Conservation (phyloP, 2,113 vertebrate genomes). For the Rhegmatorhina hoffmannsi region DNA sequence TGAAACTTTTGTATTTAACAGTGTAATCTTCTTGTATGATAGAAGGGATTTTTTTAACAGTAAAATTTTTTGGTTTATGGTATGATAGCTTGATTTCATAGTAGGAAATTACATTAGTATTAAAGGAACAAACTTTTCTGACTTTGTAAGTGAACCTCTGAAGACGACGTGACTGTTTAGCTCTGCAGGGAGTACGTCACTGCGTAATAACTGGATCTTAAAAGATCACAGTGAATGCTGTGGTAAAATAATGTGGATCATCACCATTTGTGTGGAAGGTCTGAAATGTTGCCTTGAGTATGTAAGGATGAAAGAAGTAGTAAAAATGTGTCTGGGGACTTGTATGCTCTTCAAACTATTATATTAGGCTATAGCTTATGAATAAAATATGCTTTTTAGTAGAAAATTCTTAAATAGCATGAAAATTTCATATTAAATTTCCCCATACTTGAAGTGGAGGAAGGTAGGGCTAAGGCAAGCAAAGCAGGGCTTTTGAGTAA, state of each 20-base stretch:
- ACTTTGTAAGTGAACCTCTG: background rate
- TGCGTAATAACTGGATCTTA: constrained; percentile 18
- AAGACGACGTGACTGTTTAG: background rate
- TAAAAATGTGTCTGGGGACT: background rate
- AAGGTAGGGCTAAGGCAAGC: background rate
- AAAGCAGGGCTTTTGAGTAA: background rate
- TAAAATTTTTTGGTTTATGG: background rate
- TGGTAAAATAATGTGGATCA: constrained; percentile 49
- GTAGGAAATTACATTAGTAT: background rate
- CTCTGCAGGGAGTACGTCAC: background rate
- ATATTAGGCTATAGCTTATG: background rate
- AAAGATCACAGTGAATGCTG: constrained; percentile 46
- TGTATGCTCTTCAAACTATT: background rate
- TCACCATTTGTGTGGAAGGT: constrained; percentile 39
- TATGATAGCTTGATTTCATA: background rate
- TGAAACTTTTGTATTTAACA: background rate
- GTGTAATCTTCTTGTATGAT: background rate
- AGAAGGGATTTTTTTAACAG: background rate
- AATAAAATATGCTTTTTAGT: background rate
- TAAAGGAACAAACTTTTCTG: background rate
- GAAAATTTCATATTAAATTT: background rate
- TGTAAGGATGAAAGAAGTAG: constrained; percentile 18
- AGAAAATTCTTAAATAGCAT: background rate
- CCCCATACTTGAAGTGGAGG: background rate
- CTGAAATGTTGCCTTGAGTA: constrained; percentile 43